Base-by-base conservation (phyloP, 2,113 vertebrate species). In the Gallinago undulata region DNA sequence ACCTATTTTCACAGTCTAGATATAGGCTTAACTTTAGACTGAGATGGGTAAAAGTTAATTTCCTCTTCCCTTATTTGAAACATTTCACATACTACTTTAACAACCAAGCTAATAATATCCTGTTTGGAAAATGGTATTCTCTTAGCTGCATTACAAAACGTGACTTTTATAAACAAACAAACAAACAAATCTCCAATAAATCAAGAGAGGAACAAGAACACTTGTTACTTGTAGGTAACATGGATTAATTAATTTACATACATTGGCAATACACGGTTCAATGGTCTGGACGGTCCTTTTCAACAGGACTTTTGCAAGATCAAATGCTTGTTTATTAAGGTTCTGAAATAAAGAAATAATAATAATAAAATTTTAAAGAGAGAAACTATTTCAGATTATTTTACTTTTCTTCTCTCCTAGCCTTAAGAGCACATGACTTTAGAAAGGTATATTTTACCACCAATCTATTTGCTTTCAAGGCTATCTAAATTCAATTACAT, bases 261-360 rank as follows among this genome's bases (percentile, higher is more conserved):
- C 99, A 94, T 99, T 99, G 94, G 99, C 99, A 92, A 99, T 99
- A 97, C 99, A 99, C 0, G 99, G 98, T 98, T 99, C 99, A 94
- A 99, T 99, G 86, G 99, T 99, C 98, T 99, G 99, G 90, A 99
- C 99, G 3, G 99, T 99, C 97, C 99, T 99, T 98, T 99, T 99
- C 97, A 99, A 97, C 55, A 99, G 97, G 78, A 99, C 98, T 98
- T 99, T 99, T 76, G 99, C 99, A 92, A 99, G 98, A 96, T 99
- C 99, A 85, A 99, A 99, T 1, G 99, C 99, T 97, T 99, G 99
- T 97, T 99, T 99, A 97, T 99, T 99, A 98, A 99, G 98, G 96
- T 99, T 99, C 99, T 99, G 98, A 88, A 98, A 97, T 87, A 94
- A 67, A 93, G 70, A 87, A 90, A 87, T 63, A 73, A 37, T 21